These are phyloP conservation scores for Folsomia candida DNA, from an alignment of 2,888 invertebrate species.

Conservation along the genomic window DNA sequence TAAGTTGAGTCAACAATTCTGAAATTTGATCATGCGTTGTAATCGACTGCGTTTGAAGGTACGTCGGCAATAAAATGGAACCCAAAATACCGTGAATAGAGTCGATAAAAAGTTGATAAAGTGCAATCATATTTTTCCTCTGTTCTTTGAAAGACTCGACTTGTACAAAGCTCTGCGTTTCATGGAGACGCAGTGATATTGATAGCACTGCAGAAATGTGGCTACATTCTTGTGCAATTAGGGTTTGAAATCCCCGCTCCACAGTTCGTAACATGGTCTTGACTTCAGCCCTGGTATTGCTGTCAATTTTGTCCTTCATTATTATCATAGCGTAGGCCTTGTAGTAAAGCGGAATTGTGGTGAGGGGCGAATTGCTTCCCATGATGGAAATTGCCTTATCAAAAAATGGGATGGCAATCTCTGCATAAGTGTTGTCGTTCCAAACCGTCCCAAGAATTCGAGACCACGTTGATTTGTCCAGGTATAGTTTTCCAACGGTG, in stretches of 20 bases:
- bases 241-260: background rate
- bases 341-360: background rate
- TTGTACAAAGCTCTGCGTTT: background rate
- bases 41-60: background rate
- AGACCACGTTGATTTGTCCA: background rate
- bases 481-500: background rate
- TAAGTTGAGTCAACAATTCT: background rate
- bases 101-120: constrained; percentile 4
- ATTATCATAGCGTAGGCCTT: background rate
- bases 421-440: background rate
- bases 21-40: background rate
- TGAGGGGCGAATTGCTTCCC: background rate
- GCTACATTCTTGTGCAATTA: background rate
- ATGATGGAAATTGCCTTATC: background rate
- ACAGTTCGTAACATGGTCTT: background rate
- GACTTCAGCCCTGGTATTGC: background rate
- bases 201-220: background rate
- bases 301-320: background rate
- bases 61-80: background rate
- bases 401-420: background rate
- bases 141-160: background rate
- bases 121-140: background rate
- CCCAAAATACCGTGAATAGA: background rate
- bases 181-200: background rate
- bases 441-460: background rate